These are phyloP conservation scores for Drosophila triauraria DNA, from an alignment of 1,140 invertebrate species.

Conservation along the genomic window DNA sequence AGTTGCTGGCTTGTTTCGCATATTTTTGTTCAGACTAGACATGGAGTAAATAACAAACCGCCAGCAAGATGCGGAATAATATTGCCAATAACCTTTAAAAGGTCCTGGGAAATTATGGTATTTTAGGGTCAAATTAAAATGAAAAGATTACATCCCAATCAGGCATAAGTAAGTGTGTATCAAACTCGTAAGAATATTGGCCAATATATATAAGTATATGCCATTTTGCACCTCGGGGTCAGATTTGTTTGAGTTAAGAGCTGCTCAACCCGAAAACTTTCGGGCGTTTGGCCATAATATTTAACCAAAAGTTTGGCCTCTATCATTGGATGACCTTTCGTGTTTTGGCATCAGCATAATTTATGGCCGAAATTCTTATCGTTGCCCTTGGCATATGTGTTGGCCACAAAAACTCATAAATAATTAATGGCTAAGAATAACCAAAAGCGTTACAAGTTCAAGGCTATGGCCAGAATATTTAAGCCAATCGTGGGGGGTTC, in stretches of 20 bases:
- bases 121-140: constrained; percentile 4
- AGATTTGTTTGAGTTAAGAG: constrained; percentile 12
- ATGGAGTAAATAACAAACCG: constrained; percentile 38
- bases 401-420: constrained; percentile 49
- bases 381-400: constrained; percentile 43
- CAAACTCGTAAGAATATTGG: not conserved
- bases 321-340: constrained; percentile 50
- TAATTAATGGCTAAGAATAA: constrained; percentile 49
- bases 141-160: not conserved
- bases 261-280: constrained; percentile 26
- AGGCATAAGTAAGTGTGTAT: not conserved
- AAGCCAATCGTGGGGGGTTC: constrained; percentile 14
- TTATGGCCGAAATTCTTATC: constrained; percentile 52
- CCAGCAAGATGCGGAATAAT: constrained; percentile 2
- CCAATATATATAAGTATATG: not conserved
- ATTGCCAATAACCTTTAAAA: constrained; percentile 1
- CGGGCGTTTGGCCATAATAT: constrained; percentile 19
- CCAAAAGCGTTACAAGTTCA: constrained; percentile 43
- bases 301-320: constrained; percentile 55
- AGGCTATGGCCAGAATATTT: constrained; percentile 19
- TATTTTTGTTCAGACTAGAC: constrained; percentile 49
- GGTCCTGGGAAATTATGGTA: not conserved
- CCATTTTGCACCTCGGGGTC: constrained; percentile 11
- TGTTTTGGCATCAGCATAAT: constrained; percentile 56
- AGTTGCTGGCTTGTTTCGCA: constrained; percentile 32